phyloP scores from a whole-genome alignment of 2,113 vertebrate species.

The Ammodytes marinus region DNA sequence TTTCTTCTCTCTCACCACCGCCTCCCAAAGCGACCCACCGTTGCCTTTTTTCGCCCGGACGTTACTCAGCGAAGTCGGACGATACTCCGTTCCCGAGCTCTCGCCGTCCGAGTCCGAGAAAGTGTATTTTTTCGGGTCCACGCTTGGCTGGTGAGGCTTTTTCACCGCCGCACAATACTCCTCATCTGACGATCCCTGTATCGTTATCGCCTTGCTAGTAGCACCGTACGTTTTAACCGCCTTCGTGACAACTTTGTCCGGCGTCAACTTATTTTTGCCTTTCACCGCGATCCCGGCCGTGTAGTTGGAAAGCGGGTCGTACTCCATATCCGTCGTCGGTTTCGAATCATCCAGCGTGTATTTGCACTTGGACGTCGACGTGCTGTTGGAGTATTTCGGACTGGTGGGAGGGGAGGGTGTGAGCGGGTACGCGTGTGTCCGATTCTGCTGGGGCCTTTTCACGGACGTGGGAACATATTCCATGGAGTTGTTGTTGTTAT shows the following conservation, averaged over 20 bases:
- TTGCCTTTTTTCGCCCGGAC: constrained; percentile 74
- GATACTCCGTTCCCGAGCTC: constrained; percentile 81
- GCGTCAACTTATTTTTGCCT: constrained; percentile 67
- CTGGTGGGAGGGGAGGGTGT: constrained; percentile 53
- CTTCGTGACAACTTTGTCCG: too few species aligned
- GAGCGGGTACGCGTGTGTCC: constrained; percentile 43
- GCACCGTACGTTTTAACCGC: too few species aligned
- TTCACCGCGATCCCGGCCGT: constrained; percentile 89
- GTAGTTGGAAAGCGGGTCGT: constrained; percentile 96
- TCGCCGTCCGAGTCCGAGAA: constrained; percentile 93
- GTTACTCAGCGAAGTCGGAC: constrained; percentile 67
- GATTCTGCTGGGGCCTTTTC: constrained; percentile 67
- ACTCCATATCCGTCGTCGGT: constrained; percentile 95
- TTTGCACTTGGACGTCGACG: constrained; percentile 84
- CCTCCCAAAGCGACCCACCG: not conserved
- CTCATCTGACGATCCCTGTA: constrained; percentile 64
- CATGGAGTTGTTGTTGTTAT: constrained; percentile 77
- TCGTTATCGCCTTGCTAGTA: too few species aligned
- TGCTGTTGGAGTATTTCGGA: constrained; percentile 65
- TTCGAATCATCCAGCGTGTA: constrained; percentile 93
- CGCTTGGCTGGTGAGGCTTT: constrained; percentile 72
- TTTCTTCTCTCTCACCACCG: constrained; percentile 53
- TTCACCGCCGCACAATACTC: constrained; percentile 83
- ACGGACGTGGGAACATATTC: constrained; percentile 92
- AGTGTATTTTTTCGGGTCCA: constrained; percentile 78